Evolutionary conservation across 2,888 invertebrate species (phyloP).

Genomic region (Imbricaverruca yamaguchii): DNA sequence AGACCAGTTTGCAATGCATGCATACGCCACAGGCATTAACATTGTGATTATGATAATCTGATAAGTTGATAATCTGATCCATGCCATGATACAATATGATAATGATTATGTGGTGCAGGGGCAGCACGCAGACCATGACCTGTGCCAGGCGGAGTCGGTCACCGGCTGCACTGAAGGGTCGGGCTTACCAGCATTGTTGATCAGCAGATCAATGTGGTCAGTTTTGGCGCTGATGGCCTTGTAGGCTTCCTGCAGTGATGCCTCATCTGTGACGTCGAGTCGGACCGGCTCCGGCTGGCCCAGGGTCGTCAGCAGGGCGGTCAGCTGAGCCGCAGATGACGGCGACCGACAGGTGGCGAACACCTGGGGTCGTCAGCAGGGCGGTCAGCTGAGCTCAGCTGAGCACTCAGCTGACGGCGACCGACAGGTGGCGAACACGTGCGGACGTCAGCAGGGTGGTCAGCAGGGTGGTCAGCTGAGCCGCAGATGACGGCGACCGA

Average conservation of each 20-base stretch:
- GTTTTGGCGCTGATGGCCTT: not conserved
- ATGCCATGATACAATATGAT: no score
- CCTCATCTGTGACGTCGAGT: not conserved
- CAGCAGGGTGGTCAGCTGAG: not conserved
- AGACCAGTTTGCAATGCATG: no score
- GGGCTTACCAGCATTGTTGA: not conserved
- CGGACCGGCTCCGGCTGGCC: not conserved
- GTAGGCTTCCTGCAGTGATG: not conserved
- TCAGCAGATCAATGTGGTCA: not conserved
- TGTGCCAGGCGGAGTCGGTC: not conserved
- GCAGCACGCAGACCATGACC: not conserved
- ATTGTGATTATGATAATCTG: no score
- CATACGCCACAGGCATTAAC: no score
- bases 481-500: not conserved
- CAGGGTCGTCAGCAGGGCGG: not conserved
- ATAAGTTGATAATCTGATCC: no score
- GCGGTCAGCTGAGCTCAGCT: no score
- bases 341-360: conserved; percentile 4
- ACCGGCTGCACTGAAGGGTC: not conserved
- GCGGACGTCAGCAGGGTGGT: not conserved
- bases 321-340: not conserved
- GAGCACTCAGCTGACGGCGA: not conserved
- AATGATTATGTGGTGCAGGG: not conserved
- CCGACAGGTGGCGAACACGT: conserved; percentile 12
- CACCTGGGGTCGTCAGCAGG: not conserved